A percentile compares a stretch with the other conserved stretches of the same genome.
Conservation (phyloP, 2,797 vertebrate genomes). For the Poecilia picta region DNA sequence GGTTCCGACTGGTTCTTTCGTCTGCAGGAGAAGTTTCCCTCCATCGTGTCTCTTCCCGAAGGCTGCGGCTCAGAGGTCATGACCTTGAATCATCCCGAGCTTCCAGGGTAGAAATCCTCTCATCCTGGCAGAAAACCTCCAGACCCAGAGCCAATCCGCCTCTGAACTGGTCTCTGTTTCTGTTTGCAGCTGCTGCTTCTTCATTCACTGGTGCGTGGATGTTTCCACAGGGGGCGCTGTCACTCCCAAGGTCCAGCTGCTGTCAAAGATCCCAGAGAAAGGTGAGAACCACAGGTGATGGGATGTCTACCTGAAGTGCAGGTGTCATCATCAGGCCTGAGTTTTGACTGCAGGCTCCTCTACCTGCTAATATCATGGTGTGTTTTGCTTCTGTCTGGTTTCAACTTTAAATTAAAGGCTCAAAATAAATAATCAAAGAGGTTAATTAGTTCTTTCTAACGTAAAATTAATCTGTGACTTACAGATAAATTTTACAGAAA, state of each 20-base stretch:
- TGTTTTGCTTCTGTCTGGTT: background rate
- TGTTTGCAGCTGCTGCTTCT: constrained; percentile 44
- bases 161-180: background rate
- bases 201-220: constrained; percentile 84
- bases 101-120: constrained; percentile 80
- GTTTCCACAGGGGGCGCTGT: constrained; percentile 81
- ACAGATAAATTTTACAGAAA: background rate
- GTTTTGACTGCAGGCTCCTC: background rate
- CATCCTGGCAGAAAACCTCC: background rate
- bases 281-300: constrained; percentile 73
- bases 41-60: constrained; percentile 80
- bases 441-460: background rate
- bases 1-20: background rate
- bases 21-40: constrained; percentile 85
- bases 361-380: background rate
- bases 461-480: background rate
- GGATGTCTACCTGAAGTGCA: background rate
- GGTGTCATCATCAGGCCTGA: background rate
- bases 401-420: background rate
- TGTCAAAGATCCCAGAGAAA: constrained; percentile 84
- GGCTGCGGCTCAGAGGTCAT: constrained; percentile 82
- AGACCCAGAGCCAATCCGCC: background rate
- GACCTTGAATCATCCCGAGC: constrained; percentile 73
- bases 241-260: constrained; percentile 82
- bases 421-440: background rate